phyloP scores from a whole-genome alignment of 2,797 vertebrate genomes.

The Chelonia mydas region DNA sequence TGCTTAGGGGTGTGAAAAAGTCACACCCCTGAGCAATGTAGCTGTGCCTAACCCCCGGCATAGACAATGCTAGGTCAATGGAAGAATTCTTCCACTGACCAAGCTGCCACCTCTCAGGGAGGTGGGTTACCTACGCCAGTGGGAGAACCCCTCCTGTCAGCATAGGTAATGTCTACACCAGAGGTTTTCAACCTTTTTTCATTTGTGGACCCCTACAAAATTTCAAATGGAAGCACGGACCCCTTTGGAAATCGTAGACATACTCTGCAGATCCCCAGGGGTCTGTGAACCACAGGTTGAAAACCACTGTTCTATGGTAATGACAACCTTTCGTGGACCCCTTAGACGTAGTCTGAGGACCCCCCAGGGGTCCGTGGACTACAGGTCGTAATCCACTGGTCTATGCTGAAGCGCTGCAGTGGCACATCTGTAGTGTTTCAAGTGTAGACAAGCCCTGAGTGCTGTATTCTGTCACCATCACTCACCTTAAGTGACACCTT shows the following conservation, averaged over 20 bases:
- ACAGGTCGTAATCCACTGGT: neutral
- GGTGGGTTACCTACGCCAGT: neutral
- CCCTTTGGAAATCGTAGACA: too few relatives aligned
- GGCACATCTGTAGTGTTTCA: neutral
- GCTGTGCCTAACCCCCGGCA: neutral
- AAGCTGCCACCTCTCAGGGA: neutral
- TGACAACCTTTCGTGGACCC: too few relatives aligned
- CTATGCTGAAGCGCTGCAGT: neutral
- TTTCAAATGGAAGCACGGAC: too few relatives aligned
- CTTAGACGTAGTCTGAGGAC: too few relatives aligned
- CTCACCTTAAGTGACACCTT: neutral
- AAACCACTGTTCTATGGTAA: too few relatives aligned
- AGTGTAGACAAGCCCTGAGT: neutral
- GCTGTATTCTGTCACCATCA: constrained; percentile 51
- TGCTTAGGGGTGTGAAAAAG: neutral
- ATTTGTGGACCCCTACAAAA: too few relatives aligned
- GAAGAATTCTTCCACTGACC: neutral
- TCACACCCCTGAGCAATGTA: neutral
- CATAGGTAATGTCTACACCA: neutral
- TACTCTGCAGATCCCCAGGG: too few relatives aligned
- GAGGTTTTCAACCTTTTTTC: too few relatives aligned
- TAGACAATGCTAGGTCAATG: neutral
- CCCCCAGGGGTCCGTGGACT: too few relatives aligned
- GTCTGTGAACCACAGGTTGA: too few relatives aligned
- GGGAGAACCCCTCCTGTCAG: neutral